These are phyloP conservation scores for Ceratosolen fusciceps DNA, from an alignment of 1,140 invertebrate species.

Conservation along the genomic window DNA sequence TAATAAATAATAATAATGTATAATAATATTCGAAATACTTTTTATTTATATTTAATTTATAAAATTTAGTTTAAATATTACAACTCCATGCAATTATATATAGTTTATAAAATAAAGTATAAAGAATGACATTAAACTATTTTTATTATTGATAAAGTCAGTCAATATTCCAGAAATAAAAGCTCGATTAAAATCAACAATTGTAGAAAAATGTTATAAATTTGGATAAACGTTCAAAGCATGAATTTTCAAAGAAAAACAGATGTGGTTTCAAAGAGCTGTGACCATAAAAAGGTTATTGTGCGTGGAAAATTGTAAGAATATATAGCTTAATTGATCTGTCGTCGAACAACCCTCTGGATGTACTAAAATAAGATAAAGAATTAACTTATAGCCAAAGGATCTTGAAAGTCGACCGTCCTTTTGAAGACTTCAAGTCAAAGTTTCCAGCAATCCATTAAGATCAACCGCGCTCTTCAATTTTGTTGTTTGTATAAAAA, in stretches of 20 bases:
- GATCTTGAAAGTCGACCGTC: not conserved
- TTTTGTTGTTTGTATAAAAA: too few species aligned
- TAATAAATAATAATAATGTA: too few species aligned
- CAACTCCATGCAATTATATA: too few species aligned
- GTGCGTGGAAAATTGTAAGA: not conserved
- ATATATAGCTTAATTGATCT: conserved; percentile 44
- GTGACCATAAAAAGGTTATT: not conserved
- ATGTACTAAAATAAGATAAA: conserved; percentile 50
- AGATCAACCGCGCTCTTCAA: too few species aligned
- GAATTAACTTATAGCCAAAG: conserved; percentile 33
- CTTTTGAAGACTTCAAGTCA: not conserved
- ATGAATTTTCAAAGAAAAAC: not conserved
- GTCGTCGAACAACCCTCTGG: conserved; percentile 54
- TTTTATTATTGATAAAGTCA: too few species aligned
- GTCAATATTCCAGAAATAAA: too few species aligned
- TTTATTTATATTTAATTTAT: too few species aligned
- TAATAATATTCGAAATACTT: too few species aligned
- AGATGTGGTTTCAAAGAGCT: conserved; percentile 33
- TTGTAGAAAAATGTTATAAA: not conserved
- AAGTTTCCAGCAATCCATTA: not conserved
- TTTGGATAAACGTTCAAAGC: not conserved
- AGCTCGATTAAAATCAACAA: too few species aligned
- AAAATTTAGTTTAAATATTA: too few species aligned
- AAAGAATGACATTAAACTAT: too few species aligned
- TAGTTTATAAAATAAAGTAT: too few species aligned